Base-by-base conservation (phyloP, 2,113 vertebrate genomes). In the Tetraodon nigroviridis region DNA sequence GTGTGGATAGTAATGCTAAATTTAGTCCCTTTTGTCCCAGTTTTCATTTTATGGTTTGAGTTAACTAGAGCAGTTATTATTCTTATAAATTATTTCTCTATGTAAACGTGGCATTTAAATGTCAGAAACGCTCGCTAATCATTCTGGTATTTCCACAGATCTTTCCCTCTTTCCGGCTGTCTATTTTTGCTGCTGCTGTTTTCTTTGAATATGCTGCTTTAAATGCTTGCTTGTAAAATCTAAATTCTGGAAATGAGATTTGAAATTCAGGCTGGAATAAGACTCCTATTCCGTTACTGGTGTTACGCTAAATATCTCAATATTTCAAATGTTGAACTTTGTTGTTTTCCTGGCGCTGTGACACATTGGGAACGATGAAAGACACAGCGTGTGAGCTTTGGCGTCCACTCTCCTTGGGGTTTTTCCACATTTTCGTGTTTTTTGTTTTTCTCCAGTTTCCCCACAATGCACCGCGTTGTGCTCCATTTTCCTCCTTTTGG, bases 21-120 rank as follows among this genome's bases (percentile, higher is more conserved):
- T 45, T 59, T 41, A 18, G 32, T 32, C 32, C 1, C 27, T 42
- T 42, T 47, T 46, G 1, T 50, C 24, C 27, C 13, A 44, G 15
- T 27, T 41, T 41, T 63, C 50, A 54, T 62, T 58, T 64, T 64
- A 60, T 54, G 64, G 63, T 48, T 72, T 17, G 66, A 78, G 80
- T 80, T 80, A 84, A 78, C 67, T 41, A 16, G 37, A 61, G 58
- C 76, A 68, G 84, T 84, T 83, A 84, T 82, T 84, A 86, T 85
- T 84, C 82, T 67, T 66, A 29, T 48, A 73, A 80, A 86, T 82
- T 65, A 78, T 81, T 82, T 75, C 78, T 81, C 49, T 77, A 83
- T 84, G 83, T 81, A 85, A 88, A 88, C 81, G 81, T 84, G 86
- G 64, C 86, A 85, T 88, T 88, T 88, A 88, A 88, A 88, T 86